A percentile compares a stretch with the other conserved stretches of the same genome.
Conservation (phyloP, 2,888 invertebrate species). For the Ferrisia virgata region DNA sequence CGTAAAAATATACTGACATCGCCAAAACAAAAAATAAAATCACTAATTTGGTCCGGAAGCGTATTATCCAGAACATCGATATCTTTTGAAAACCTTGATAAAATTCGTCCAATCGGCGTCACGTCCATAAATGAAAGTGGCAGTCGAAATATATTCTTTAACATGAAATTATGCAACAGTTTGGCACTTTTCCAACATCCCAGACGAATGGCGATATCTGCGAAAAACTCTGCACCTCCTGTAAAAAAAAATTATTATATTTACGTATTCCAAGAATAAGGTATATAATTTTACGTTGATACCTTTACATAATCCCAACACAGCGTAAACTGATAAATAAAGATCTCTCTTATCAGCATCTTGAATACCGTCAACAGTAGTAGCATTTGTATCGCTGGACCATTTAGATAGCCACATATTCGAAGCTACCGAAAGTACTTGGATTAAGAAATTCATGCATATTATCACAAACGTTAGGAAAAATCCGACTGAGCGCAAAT, state of each 20-base stretch:
- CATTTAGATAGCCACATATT: slow-evolving; percentile 81
- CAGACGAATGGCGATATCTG: slow-evolving; percentile 65
- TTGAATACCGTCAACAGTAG: slow-evolving; percentile 51
- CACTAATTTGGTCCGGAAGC: slow-evolving; percentile 60
- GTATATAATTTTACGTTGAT: slow-evolving; percentile 49
- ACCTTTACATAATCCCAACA: slow-evolving; percentile 85
- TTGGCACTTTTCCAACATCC: slow-evolving; percentile 63
- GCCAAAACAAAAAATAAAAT: slow-evolving; percentile 50
- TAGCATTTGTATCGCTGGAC: slow-evolving; percentile 67
- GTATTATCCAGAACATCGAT: slow-evolving; percentile 66
- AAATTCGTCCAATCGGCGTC: slow-evolving; percentile 57
- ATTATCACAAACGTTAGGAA: slow-evolving; percentile 70
- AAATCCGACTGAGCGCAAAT: slow-evolving; percentile 79
- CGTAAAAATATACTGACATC: slow-evolving; percentile 51
- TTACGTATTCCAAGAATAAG: not conserved
- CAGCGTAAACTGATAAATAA: slow-evolving; percentile 87
- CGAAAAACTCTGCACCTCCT: slow-evolving; percentile 66
- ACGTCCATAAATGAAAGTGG: slow-evolving; percentile 58
- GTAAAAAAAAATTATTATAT: slow-evolving; percentile 51
- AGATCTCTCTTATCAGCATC: slow-evolving; percentile 63
- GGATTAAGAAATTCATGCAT: slow-evolving; percentile 74
- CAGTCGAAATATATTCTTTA: slow-evolving; percentile 57
- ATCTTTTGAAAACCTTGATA: slow-evolving; percentile 58
- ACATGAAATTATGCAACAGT: slow-evolving; percentile 47
- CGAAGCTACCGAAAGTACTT: slow-evolving; percentile 81